Evolutionary conservation across 2,113 vertebrate genomes (phyloP).

Genomic region (Ploceus nigricollis): DNA sequence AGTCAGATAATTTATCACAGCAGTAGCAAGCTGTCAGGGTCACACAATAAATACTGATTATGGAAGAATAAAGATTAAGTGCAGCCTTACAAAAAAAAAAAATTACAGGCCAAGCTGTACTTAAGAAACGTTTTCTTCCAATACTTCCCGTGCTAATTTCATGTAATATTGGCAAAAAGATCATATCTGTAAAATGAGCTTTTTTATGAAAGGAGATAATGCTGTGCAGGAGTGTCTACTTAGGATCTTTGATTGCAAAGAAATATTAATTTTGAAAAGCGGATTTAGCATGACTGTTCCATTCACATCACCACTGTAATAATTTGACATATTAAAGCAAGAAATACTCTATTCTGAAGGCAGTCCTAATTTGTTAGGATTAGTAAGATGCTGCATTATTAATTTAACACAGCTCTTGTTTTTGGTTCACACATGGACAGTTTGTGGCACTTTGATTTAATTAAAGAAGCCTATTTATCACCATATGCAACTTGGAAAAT

Average conservation of each 20-base stretch:
- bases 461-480: slow-evolving; percentile 66
- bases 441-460: slow-evolving; percentile 71
- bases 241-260: slow-evolving; percentile 45
- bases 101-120: slow-evolving; percentile 63
- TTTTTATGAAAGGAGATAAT: slow-evolving; percentile 51
- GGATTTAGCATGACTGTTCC: slow-evolving; percentile 58
- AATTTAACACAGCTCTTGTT: slow-evolving; percentile 64
- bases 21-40: slow-evolving; percentile 82
- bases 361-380: slow-evolving; percentile 76
- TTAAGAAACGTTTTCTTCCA: slow-evolving; percentile 73
- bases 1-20: slow-evolving; percentile 86
- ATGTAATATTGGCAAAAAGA: slow-evolving; percentile 73
- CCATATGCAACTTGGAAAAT: slow-evolving; percentile 47
- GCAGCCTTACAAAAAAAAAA: slow-evolving; percentile 65
- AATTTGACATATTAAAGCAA: slow-evolving; percentile 56
- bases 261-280: slow-evolving; percentile 66
- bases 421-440: slow-evolving; percentile 65
- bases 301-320: slow-evolving; percentile 30
- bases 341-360: slow-evolving; percentile 52
- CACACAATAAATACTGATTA: slow-evolving; percentile 84
- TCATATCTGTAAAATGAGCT: slow-evolving; percentile 60
- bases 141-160: slow-evolving; percentile 74
- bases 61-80: slow-evolving; percentile 84
- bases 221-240: background rate
- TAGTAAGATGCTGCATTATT: slow-evolving; percentile 64